A percentile compares a stretch with the other conserved stretches of the same genome.
These are phyloP conservation scores for Apis cerana DNA, from an alignment of 1,140 invertebrate genomes.

Conservation along the genomic window DNA sequence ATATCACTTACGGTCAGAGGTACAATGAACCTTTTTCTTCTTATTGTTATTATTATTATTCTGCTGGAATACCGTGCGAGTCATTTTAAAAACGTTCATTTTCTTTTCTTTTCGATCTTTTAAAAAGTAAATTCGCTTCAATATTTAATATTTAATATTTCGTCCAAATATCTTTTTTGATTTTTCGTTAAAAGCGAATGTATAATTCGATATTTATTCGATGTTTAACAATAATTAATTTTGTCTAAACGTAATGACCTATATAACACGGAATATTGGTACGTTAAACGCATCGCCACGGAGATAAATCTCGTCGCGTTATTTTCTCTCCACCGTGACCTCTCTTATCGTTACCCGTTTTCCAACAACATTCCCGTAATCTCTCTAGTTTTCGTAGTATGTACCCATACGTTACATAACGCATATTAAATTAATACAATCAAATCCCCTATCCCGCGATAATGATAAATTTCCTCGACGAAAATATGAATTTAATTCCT, in stretches of 20 bases:
- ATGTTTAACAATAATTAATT: too few relatives aligned
- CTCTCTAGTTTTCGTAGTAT: neutral
- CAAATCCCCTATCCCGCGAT: too few relatives aligned
- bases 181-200: too few relatives aligned
- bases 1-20: constrained; percentile 44
- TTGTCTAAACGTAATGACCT: neutral
- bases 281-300: too few relatives aligned
- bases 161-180: too few relatives aligned
- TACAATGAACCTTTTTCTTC: constrained; percentile 47
- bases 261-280: neutral
- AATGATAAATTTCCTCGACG: too few relatives aligned
- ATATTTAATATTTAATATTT: too few relatives aligned
- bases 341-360: constrained; percentile 8
- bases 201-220: neutral
- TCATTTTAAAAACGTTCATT: too few relatives aligned
- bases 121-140: neutral
- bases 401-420: too few relatives aligned
- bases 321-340: constrained; percentile 42
- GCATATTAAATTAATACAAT: too few relatives aligned
- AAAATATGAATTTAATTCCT: neutral
- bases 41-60: neutral
- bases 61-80: neutral
- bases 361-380: neutral
- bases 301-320: neutral
- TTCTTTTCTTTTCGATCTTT: too few relatives aligned